Evolutionary conservation across 2,113 vertebrate genomes (phyloP).

Genomic region (Osmerus mordax): DNA sequence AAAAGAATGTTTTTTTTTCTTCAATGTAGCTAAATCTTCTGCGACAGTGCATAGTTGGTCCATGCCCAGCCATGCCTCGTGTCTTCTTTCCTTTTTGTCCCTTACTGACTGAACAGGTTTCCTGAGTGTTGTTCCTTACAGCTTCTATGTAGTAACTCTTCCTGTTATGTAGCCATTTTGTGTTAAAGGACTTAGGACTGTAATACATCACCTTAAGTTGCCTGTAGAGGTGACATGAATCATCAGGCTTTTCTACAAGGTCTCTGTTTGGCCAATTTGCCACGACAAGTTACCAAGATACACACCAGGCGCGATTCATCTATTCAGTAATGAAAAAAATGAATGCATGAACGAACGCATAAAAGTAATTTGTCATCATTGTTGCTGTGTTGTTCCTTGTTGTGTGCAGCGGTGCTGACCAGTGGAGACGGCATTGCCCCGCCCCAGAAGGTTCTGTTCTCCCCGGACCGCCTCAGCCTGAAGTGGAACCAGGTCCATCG

Average conservation of each 20-base stretch:
- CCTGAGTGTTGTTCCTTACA: slow-evolving; percentile 23
- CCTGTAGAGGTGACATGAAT: slow-evolving; percentile 2
- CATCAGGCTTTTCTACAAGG: background rate
- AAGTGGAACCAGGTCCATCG: slow-evolving; percentile 86
- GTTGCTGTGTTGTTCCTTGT: slow-evolving; percentile 12
- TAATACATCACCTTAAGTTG: slow-evolving; percentile 33
- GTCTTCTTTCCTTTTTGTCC: background rate
- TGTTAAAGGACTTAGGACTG: slow-evolving; percentile 17
- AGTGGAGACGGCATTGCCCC: slow-evolving; percentile 80
- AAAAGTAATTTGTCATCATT: too few species aligned
- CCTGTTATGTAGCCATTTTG: slow-evolving; percentile 41
- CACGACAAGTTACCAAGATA: too few species aligned
- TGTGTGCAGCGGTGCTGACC: slow-evolving; percentile 63
- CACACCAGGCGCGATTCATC: too few species aligned
- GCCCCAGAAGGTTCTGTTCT: slow-evolving; percentile 93
- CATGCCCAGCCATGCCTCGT: background rate
- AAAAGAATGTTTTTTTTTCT: too few species aligned
- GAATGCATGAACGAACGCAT: too few species aligned
- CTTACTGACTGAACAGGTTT: background rate
- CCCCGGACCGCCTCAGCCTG: slow-evolving; percentile 78
- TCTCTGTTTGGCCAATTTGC: too few species aligned
- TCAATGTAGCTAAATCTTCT: too few species aligned
- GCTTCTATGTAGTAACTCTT: slow-evolving; percentile 18
- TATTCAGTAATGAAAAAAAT: too few species aligned
- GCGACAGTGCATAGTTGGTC: too few species aligned